Percentiles rank a stretch among this genome's conserved stretches.
These are phyloP conservation scores for Ariopsis seemanni DNA, from an alignment of 2,113 vertebrate species.

Conservation along the genomic window DNA sequence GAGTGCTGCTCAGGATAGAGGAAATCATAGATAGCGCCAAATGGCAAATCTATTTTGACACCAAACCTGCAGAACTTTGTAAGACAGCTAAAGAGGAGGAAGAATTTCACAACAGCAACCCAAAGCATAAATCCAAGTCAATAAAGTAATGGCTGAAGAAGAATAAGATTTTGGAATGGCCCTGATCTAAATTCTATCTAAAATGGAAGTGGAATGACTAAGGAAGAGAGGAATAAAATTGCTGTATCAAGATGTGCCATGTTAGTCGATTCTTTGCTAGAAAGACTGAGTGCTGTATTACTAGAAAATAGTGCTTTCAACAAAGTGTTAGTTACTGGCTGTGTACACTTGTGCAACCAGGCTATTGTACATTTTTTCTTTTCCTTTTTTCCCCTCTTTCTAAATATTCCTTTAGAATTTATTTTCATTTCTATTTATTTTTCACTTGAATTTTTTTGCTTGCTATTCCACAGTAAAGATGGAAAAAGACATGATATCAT, in stretches of 20 bases:
- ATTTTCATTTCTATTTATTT: background rate
- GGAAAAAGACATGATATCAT: background rate
- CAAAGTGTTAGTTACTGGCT: background rate
- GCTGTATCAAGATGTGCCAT: background rate
- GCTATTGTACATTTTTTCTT: background rate
- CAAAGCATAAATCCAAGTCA: background rate
- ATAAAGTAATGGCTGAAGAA: background rate
- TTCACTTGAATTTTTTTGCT: background rate
- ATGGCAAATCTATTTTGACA: background rate
- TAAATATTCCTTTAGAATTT: background rate
- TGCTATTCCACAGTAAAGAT: background rate
- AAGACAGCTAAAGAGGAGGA: background rate
- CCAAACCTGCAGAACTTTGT: background rate
- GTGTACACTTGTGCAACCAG: background rate
- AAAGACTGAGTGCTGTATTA: background rate
- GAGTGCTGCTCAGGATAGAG: background rate
- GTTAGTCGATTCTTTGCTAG: background rate
- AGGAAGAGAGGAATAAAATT: background rate
- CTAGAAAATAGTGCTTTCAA: background rate
- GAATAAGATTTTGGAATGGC: background rate
- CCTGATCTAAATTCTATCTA: background rate
- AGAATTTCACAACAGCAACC: background rate
- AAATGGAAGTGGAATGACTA: background rate
- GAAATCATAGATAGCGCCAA: background rate
- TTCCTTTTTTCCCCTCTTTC: background rate